These are phyloP conservation scores for Hydrozoanthus tunicans DNA, from an alignment of 64 coral and sea anemone species.

Conservation along the genomic window DNA sequence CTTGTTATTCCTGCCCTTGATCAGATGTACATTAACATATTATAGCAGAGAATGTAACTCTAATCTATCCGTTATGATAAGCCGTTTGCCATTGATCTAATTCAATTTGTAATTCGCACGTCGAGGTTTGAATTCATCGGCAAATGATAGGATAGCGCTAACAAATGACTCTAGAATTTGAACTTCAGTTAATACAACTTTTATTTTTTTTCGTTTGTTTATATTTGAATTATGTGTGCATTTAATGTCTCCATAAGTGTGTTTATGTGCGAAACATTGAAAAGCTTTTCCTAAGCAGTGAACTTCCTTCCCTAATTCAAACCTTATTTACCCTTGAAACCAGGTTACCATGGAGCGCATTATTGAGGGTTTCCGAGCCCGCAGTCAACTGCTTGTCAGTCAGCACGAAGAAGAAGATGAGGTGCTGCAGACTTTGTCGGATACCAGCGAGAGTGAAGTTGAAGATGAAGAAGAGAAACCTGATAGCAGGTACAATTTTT, in stretches of 20 bases:
- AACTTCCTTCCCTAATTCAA: not conserved
- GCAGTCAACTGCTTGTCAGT: conserved; percentile 87
- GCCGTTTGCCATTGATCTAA: no score
- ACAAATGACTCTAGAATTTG: no score
- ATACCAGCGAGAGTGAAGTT: conserved; percentile 94
- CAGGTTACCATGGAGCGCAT: conserved; percentile 76
- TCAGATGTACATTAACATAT: no score
- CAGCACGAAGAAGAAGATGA: conserved; percentile 92
- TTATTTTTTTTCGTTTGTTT: not conserved
- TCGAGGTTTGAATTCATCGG: no score
- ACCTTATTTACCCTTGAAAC: not conserved
- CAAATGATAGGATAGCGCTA: no score
- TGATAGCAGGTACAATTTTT: conserved; percentile 52
- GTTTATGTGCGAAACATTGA: no score
- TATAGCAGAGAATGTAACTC: not conserved
- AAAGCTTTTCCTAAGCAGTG: not conserved
- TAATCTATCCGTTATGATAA: no score
- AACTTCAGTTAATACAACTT: no score
- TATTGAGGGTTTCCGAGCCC: conserved; percentile 90
- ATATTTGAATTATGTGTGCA: not conserved
- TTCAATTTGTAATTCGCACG: no score
- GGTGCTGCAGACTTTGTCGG: conserved; percentile 83
- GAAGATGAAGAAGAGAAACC: conserved; percentile 78
- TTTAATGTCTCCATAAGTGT: not conserved
- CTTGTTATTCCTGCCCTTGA: no score